These are phyloP conservation scores for Drosophila eugracilis DNA, from an alignment of 1,140 invertebrate species.

Conservation along the genomic window DNA sequence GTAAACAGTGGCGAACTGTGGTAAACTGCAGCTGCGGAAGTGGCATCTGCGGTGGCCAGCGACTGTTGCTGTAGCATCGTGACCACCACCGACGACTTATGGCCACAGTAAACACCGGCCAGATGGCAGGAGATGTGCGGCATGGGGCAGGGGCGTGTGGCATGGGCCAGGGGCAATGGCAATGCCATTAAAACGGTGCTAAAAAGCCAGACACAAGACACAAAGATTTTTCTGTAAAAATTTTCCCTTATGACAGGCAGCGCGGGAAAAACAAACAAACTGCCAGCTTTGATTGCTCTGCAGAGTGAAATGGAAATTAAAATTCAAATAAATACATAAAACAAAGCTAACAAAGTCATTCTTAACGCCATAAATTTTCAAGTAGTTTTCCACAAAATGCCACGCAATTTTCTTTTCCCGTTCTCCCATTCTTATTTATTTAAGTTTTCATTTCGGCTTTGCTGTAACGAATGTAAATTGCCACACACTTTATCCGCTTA, in stretches of 20 bases:
- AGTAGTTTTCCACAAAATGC: slow-evolving; percentile 72
- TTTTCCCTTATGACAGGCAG: slow-evolving; percentile 76
- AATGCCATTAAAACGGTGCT: slow-evolving; percentile 51
- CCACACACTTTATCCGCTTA: slow-evolving; percentile 47
- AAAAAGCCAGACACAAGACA: slow-evolving; percentile 15
- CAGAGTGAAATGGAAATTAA: slow-evolving; percentile 64
- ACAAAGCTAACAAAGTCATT: slow-evolving; percentile 46
- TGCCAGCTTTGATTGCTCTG: slow-evolving; percentile 48
- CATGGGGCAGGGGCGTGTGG: no score
- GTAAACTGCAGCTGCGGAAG: slow-evolving; percentile 36
- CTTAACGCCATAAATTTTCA: slow-evolving; percentile 70
- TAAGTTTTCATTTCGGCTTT: slow-evolving; percentile 51
- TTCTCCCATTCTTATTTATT: slow-evolving; percentile 45
- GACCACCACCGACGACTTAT: slow-evolving; percentile 46
- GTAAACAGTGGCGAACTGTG: slow-evolving; percentile 1
- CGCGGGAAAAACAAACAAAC: slow-evolving; percentile 53
- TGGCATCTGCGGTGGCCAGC: slow-evolving; percentile 26
- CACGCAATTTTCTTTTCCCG: slow-evolving; percentile 24
- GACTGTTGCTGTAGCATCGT: slow-evolving; percentile 15
- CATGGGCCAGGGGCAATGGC: neutral
- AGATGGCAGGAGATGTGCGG: slow-evolving; percentile 14
- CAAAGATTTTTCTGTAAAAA: slow-evolving; percentile 55
- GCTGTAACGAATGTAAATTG: slow-evolving; percentile 58
- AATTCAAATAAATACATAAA: slow-evolving; percentile 75
- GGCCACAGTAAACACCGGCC: slow-evolving; percentile 53